Evolutionary conservation across 1,140 invertebrate genomes (phyloP), one percentile per base, ranked within the genome.

Genomic region (Aethina tumida): DNA sequence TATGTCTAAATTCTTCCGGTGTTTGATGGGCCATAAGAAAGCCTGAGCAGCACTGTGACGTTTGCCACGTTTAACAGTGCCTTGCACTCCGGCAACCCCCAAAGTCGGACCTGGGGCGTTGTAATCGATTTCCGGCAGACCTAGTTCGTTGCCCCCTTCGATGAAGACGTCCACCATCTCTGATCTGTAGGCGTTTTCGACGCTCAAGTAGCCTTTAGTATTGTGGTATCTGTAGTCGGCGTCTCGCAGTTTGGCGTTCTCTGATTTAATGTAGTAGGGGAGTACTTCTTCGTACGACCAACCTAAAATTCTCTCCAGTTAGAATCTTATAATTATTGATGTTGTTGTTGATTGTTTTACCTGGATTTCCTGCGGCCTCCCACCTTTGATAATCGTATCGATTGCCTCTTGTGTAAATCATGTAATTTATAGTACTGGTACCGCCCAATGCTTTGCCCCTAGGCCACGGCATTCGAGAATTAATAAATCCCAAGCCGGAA

Each of bases 321-420:
- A 35, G 26, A 28, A 75, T 65, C 2, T 74, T 69, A 4, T 69
- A 57, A 45, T 73, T 82, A 3, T 71, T 69, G 79, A 79, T 83
- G 2, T 72, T 74, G 0, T 55, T 43, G 17, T 78, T 79, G 14
- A 17, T 21, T n/a, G 16, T 13, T 3, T 27, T 94, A 1, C 85
- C 86, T 2, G 65, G 58, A 12, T 39, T 50, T 27, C 80, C 80
- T 12, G 58, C 31, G 17, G 64, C 64, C 5, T 69, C 74, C 83
- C 83, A 86, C 6, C 65, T 49, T 49, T 85, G 68, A 54, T 78
- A 86, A 57, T 81, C 76, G 13, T 47, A 44, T 13, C 67, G 65
- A 59, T 79, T 61, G 0, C 79, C 73, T 47, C 80, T 74, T 1
- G 71, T 68, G 53, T 79, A 79, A 9, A 77, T 73, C 77, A 84